These are phyloP conservation scores for Cyclophora albipunctata DNA, from an alignment of 2,888 invertebrate species.

Conservation along the genomic window DNA sequence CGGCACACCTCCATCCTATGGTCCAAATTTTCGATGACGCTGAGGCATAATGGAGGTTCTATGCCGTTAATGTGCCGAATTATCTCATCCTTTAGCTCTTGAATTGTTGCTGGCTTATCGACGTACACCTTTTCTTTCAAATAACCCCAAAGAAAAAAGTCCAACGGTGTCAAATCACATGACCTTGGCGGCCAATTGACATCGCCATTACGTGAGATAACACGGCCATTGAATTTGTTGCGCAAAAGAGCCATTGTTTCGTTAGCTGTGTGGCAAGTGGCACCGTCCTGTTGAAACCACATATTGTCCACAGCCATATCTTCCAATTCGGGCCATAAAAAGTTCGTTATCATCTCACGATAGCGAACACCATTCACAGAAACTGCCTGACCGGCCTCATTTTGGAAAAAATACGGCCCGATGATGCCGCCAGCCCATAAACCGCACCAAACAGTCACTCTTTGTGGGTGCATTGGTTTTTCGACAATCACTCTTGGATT, in stretches of 20 bases:
- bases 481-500: neutral
- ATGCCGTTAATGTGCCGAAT: conserved; percentile 14
- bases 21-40: conserved; percentile 8
- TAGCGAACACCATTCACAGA: neutral
- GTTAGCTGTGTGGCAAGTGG: conserved; percentile 10
- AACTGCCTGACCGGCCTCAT: conserved; percentile 2
- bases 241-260: conserved; percentile 6
- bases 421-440: neutral
- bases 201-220: conserved; percentile 12
- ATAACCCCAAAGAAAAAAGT: conserved; percentile 14
- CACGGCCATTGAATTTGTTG: conserved; percentile 7
- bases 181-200: conserved; percentile 13
- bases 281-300: conserved; percentile 22
- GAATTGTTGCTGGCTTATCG: conserved; percentile 12
- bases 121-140: conserved; percentile 13
- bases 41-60: conserved; percentile 11
- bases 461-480: conserved; percentile 1
- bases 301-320: conserved; percentile 10
- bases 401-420: conserved; percentile 1
- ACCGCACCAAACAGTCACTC: neutral
- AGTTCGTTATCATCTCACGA: too few species aligned
- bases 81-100: conserved; percentile 15
- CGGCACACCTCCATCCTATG: conserved; percentile 9
- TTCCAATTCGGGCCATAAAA: neutral
- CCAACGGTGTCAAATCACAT: conserved; percentile 11